Conservation (phyloP, 2,113 vertebrate genomes). For the Ophiodon elongatus region DNA sequence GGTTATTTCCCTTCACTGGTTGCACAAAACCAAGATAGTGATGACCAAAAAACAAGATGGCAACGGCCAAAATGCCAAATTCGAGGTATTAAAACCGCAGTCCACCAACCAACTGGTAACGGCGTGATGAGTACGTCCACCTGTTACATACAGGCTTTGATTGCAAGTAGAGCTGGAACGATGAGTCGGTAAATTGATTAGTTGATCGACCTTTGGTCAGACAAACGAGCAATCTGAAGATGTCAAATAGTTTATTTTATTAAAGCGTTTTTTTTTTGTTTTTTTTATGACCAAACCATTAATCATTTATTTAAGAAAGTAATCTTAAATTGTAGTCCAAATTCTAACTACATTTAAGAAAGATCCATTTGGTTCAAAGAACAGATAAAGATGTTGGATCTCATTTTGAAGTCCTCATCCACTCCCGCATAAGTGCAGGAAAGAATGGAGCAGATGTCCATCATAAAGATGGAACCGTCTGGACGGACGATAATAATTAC, state of each 20-base stretch:
- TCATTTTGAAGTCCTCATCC: background rate
- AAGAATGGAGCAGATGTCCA: background rate
- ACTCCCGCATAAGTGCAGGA: background rate
- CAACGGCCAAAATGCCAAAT: background rate
- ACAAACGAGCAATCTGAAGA: no score
- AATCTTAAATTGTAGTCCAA: background rate
- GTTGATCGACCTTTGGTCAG: no score
- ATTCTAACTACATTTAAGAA: background rate
- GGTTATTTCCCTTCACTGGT: no score
- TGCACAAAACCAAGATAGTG: background rate
- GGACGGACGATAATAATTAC: slow-evolving; percentile 1
- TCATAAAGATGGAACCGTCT: background rate
- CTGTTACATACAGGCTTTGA: no score
- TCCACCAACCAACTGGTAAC: no score
- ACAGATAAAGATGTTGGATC: background rate
- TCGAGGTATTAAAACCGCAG: no score
- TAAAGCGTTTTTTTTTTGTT: background rate
- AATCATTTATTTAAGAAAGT: background rate
- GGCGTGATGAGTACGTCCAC: no score
- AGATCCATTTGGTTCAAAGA: background rate
- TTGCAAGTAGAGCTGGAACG: no score
- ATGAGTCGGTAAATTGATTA: no score
- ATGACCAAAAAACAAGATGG: background rate
- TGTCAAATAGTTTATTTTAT: no score
- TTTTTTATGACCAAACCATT: no score